Conservation (phyloP, 2,797 vertebrate species). For the Rhinatrema bivittatum region DNA sequence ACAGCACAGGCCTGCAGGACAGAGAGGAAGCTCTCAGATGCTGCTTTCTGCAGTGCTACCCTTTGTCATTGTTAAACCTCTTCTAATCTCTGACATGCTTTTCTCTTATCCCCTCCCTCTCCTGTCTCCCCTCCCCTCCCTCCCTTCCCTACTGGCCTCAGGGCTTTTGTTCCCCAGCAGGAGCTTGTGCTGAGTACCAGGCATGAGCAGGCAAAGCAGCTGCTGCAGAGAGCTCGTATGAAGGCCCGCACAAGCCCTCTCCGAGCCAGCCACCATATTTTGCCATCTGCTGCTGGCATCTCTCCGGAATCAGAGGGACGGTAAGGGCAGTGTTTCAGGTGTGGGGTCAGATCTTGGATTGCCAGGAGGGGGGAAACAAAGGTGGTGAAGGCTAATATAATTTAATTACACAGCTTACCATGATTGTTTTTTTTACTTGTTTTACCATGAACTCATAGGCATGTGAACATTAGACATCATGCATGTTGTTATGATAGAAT, state of each 20-base stretch:
- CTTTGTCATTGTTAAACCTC: slow-evolving; percentile 62
- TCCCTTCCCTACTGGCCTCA: slow-evolving; percentile 42
- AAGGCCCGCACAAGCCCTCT: slow-evolving; percentile 79
- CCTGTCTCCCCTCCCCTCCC: slow-evolving; percentile 36
- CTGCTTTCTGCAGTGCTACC: too few relatives aligned
- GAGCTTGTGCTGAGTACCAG: slow-evolving; percentile 73
- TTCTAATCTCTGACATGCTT: slow-evolving; percentile 63
- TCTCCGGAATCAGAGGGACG: slow-evolving; percentile 5
- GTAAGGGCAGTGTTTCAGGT: slow-evolving; percentile 8
- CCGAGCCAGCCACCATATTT: slow-evolving; percentile 80
- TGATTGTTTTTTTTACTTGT: too few relatives aligned
- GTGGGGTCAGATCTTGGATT: neutral
- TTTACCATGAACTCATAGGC: too few relatives aligned
- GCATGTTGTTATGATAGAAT: too few relatives aligned
- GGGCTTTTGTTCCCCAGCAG: slow-evolving; percentile 54
- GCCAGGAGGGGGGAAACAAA: neutral
- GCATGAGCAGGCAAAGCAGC: slow-evolving; percentile 82
- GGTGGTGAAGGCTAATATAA: neutral
- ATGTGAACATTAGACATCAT: too few relatives aligned
- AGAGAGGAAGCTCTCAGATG: too few relatives aligned
- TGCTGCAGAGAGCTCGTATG: slow-evolving; percentile 69
- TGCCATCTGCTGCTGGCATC: slow-evolving; percentile 32
- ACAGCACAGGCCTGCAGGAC: too few relatives aligned
- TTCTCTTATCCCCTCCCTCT: slow-evolving; percentile 65
- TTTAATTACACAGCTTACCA: too few relatives aligned